These are phyloP conservation scores for Rhadina sibilatrix DNA, from an alignment of 2,113 vertebrate genomes.

Conservation along the genomic window DNA sequence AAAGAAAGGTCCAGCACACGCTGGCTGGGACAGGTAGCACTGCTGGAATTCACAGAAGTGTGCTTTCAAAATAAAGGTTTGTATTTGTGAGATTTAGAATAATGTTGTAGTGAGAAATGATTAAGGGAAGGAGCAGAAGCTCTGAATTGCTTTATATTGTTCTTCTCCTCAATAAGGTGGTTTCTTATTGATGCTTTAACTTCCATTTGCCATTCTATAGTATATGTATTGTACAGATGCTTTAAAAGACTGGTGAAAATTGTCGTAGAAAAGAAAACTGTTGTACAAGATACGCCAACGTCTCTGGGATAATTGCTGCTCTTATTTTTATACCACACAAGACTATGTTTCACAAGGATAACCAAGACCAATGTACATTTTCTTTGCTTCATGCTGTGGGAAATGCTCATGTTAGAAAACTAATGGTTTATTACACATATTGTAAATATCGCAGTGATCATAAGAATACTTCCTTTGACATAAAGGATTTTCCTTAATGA, in stretches of 20 bases:
- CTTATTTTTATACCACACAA: background rate
- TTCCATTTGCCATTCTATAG: background rate
- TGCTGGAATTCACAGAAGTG: background rate
- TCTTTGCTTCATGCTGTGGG: background rate
- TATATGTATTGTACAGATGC: background rate
- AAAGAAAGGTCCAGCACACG: background rate
- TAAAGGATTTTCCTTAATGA: background rate
- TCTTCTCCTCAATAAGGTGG: background rate
- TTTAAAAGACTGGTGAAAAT: background rate
- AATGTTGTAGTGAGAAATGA: background rate
- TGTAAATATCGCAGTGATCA: background rate
- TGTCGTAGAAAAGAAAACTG: background rate
- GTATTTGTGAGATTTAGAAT: background rate
- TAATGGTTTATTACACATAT: background rate
- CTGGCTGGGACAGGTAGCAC: background rate
- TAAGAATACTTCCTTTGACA: background rate
- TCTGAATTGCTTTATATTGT: background rate
- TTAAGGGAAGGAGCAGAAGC: background rate
- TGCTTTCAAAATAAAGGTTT: background rate
- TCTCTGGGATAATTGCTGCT: background rate
- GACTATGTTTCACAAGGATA: background rate
- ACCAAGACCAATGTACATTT: background rate
- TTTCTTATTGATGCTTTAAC: background rate
- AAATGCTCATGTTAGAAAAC: background rate
- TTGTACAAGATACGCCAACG: background rate